These are phyloP conservation scores for Myrmecophaga tridactyla DNA, from an alignment of 2,113 vertebrate species.

Conservation along the genomic window DNA sequence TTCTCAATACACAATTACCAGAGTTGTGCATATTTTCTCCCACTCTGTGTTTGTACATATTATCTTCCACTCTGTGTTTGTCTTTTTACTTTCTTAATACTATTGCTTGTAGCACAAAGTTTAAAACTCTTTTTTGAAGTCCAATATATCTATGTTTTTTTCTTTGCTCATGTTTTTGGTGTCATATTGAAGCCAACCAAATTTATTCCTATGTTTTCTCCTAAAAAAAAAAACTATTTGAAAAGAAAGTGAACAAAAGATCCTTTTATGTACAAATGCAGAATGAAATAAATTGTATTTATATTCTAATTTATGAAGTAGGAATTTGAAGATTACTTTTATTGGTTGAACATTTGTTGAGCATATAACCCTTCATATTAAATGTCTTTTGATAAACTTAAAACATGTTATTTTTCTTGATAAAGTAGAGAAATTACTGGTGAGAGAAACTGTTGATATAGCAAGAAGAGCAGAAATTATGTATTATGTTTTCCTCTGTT, in stretches of 20 bases:
- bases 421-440: too few species aligned
- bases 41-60: too few species aligned
- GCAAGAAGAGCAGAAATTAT: too few species aligned
- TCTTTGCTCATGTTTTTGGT: background rate
- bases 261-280: background rate
- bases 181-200: background rate
- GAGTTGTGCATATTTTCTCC: background rate
- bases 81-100: background rate
- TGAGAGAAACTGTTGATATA: too few species aligned
- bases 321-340: background rate
- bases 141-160: background rate
- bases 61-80: background rate
- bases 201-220: background rate
- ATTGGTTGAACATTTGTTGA: background rate
- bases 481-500: too few species aligned
- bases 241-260: too few species aligned
- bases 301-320: background rate
- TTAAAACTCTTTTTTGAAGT: background rate
- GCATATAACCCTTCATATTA: too few species aligned
- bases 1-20: background rate
- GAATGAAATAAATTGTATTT: background rate
- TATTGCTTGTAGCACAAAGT: background rate
- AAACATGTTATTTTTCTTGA: too few species aligned
- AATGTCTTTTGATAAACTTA: too few species aligned
- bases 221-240: background rate